These are phyloP conservation scores for Seriola dumerili DNA, from an alignment of 2,113 vertebrate genomes.

Conservation along the genomic window DNA sequence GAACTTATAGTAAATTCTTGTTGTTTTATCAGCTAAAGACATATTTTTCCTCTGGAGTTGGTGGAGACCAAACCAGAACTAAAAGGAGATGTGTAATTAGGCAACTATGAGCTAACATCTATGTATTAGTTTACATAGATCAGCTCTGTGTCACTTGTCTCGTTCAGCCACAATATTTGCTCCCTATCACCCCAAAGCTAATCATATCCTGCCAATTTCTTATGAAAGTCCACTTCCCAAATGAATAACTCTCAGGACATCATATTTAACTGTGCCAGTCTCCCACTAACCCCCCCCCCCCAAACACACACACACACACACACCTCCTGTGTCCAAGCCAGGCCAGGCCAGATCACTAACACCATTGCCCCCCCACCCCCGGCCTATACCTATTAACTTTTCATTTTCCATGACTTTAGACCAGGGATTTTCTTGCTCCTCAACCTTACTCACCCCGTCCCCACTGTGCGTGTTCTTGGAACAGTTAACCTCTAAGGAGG, in stretches of 20 bases:
- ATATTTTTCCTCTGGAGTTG: no score
- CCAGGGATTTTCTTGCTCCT: slow-evolving; percentile 59
- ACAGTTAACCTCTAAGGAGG: slow-evolving; percentile 62
- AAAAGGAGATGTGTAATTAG: no score
- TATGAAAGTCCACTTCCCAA: slow-evolving; percentile 43
- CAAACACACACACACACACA: no score
- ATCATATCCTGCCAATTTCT: slow-evolving; percentile 38
- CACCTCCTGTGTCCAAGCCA: slow-evolving; percentile 35
- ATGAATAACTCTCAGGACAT: slow-evolving; percentile 52
- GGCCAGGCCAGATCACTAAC: slow-evolving; percentile 62
- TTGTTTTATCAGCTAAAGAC: no score
- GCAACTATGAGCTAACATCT: no score
- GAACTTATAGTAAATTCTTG: no score
- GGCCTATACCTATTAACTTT: slow-evolving; percentile 70
- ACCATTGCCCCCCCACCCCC: slow-evolving; percentile 3
- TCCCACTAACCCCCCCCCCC: slow-evolving; percentile 56
- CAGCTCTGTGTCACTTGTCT: no score
- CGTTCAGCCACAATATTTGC: background rate
- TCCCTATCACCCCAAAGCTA: slow-evolving; percentile 33
- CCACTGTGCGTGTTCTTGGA: slow-evolving; percentile 71
- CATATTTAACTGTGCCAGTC: slow-evolving; percentile 49
- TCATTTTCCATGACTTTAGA: slow-evolving; percentile 69
- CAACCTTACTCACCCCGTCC: slow-evolving; percentile 62
- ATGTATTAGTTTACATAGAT: no score
- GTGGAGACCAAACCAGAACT: no score